Evolutionary conservation across 2,797 vertebrate genomes (phyloP), one percentile per base, ranked within the genome.

Genomic region (Chaenodraco wilsoni): DNA sequence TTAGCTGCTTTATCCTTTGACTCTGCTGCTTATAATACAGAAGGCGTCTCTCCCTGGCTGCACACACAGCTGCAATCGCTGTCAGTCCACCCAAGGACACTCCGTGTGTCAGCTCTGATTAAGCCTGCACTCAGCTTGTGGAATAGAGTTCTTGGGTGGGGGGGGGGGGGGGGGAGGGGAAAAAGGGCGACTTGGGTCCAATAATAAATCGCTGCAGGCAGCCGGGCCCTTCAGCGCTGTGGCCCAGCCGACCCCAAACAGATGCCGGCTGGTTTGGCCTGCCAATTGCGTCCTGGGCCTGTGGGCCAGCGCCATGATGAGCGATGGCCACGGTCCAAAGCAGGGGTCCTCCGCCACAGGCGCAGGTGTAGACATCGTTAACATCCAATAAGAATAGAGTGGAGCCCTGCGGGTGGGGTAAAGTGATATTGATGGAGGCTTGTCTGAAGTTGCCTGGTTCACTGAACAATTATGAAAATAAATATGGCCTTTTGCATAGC

Each of bases 361-460:
- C 75, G 60, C 93, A 91, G 90, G 89, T 93, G 92, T 88, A 90
- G 83, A 86, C 85, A 82, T 93, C 86, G 81, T 93, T 92, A 92
- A 90, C 85, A 76, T 87, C 85, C 83, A 89, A 91, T 90, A 83
- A 89, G 88, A 84, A 79, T 78, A 82, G 85, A 84, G 73, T 59
- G 17, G 33, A 58, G 77, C 83, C 81, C 75, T 8, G 77, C 62
- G 60, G 84, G 76, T 50, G 75, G 78, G 70, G 72, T 82, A 92
- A 93, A 94, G 91, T 92, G 92, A 93, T 94, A 94, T 94, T 92
- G 92, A 94, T 94, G 86, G 91, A 84, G 83, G 85, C 80, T 82
- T 31, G 65, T 77, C 51, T 72, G 63, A 81, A 79, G 81, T 81
- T 76, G 87, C 82, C 76, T 68, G 92, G 88, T 93, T 93, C 89